Conservation (phyloP, 2,888 invertebrate species). For the Limenitis camilla region DNA sequence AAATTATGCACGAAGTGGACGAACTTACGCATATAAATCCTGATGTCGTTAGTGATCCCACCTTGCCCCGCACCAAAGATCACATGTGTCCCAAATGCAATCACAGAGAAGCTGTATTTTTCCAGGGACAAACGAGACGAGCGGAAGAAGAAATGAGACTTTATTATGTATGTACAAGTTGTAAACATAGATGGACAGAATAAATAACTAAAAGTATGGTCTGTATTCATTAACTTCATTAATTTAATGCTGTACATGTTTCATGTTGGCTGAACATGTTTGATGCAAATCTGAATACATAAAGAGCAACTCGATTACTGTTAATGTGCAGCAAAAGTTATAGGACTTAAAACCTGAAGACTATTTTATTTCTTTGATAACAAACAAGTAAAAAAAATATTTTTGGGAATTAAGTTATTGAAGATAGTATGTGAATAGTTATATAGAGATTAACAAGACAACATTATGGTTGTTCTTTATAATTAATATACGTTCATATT, state of each 20-base stretch:
- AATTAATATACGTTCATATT: no score
- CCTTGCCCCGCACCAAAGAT: conserved; percentile 97
- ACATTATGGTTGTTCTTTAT: no score
- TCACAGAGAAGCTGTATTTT: conserved; percentile 97
- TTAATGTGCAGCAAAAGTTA: no score
- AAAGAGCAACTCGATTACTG: no score
- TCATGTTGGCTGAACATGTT: no score
- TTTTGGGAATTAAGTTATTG: no score
- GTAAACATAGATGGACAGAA: conserved; percentile 97
- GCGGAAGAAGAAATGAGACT: conserved; percentile 99
- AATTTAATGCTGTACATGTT: not conserved
- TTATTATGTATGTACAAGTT: conserved; percentile 97
- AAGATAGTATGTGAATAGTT: no score
- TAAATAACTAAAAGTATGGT: conserved; percentile 48
- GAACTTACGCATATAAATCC: conserved; percentile 98
- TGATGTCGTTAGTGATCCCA: conserved; percentile 98
- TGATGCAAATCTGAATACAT: no score
- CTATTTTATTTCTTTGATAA: no score
- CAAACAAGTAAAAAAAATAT: no score
- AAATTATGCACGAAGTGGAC: conserved; percentile 99
- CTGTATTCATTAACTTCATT: not conserved
- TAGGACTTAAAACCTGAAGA: no score
- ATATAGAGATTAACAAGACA: no score
- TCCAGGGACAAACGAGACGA: conserved; percentile 93
- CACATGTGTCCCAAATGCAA: conserved; percentile 98